Base-by-base conservation (phyloP, 2,113 vertebrate genomes). In the Lanius collurio region DNA sequence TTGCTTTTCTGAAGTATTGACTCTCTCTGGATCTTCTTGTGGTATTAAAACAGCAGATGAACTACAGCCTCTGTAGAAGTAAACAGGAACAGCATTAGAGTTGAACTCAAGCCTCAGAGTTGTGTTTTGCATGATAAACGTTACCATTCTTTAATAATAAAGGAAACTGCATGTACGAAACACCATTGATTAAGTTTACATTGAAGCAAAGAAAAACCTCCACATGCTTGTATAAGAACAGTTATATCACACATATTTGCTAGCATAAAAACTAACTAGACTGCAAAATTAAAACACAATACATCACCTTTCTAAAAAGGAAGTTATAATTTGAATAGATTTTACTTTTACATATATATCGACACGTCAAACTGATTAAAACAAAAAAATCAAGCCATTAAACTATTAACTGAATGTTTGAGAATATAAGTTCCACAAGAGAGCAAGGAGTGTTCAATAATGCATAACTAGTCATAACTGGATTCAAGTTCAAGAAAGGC, bases 1-100 rank as follows among this genome's bases (percentile, higher is more conserved):
- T 79, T 98, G 98, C 96, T 98, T 98, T 97, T 99, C 99, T 94
- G 99, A 99, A 98, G 98, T 98, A 97, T 95, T 98, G 94, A 98
- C 98, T 98, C 98, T 98, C 94, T 99, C 99, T 88, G 98, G 97
- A 96, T 99, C 99, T 97, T 99, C 99, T 98, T 99, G 98, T 91
- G 98, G 98, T 98, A 99, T 98, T 98, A 98, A 98, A 98, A 98
- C 98, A 86, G 99, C 98, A 97, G 99, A 98, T 94, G 99, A 98
- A 98, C 98, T 98, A 98, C 98, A 98, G 97, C 98, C 99, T 99
- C 99, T 99, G 98, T 77, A 89, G 95, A 89, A 93, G 96, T 9
- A 98, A 97, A 94, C 64, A 97, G 75, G 55, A 82, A 84, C 20
- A 98, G 30, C 9, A 30, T 98, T 97, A 98, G 22, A 49, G 41